Evolutionary conservation across 2,797 vertebrate genomes (phyloP).

Genomic region (Diglossa cyanea): DNA sequence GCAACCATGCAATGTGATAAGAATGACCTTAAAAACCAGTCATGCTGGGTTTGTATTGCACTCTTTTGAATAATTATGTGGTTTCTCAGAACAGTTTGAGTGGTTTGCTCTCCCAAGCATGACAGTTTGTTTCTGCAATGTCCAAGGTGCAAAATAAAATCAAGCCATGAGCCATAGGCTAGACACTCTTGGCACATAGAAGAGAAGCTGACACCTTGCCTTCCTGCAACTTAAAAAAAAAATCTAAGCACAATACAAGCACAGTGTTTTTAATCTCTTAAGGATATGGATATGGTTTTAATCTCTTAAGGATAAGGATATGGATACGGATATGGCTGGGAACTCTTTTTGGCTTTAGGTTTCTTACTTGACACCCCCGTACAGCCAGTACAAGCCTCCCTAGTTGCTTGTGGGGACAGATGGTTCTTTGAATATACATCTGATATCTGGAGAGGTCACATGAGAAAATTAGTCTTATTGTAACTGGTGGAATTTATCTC

Average conservation of each 20-base stretch:
- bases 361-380: not conserved
- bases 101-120: not conserved
- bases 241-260: not conserved
- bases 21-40: not conserved
- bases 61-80: not conserved
- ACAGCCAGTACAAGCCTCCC: not conserved
- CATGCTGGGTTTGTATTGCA: not conserved
- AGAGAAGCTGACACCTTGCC: not conserved
- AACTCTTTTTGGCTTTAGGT: not conserved
- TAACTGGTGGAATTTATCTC: not conserved
- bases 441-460: not conserved
- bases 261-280: not conserved
- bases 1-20: not conserved
- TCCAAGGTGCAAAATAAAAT: not conserved
- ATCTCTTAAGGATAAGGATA: not conserved
- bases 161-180: not conserved
- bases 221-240: not conserved
- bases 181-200: not conserved
- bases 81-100: not conserved
- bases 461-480: not conserved
- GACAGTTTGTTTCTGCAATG: not conserved
- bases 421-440: not conserved
- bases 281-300: not conserved
- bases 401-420: not conserved
- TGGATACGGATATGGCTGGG: not conserved